These are phyloP conservation scores for Drosophila elegans DNA, from an alignment of 1,140 invertebrate species.

Conservation along the genomic window DNA sequence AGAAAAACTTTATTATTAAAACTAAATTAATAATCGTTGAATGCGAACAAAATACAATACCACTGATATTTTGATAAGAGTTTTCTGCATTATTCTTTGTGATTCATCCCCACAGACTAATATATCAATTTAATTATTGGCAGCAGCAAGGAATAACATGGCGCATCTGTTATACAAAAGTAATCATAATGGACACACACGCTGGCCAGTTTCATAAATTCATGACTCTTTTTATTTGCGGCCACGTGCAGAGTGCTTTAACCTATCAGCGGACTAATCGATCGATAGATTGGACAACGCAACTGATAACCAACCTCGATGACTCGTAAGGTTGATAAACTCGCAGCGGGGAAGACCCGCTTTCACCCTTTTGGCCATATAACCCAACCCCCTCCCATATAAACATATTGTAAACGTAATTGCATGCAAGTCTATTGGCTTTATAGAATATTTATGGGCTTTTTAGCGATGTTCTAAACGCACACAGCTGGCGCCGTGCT, in stretches of 20 bases:
- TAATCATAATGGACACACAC: conserved; percentile 44
- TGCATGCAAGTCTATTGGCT: conserved; percentile 69
- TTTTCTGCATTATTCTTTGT: not conserved
- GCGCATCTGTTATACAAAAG: conserved; percentile 38
- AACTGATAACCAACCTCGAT: conserved; percentile 59
- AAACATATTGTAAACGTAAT: conserved; percentile 68
- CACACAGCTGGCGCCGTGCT: conserved; percentile 23
- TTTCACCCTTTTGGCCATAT: conserved; percentile 8
- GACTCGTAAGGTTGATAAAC: conserved; percentile 73
- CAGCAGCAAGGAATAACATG: conserved; percentile 32
- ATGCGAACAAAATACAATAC: not conserved
- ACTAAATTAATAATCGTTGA: no score
- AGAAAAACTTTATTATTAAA: not conserved
- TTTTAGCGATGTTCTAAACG: conserved; percentile 56
- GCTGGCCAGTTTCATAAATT: conserved; percentile 13
- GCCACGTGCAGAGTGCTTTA: conserved; percentile 52
- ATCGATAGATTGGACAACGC: conserved; percentile 68
- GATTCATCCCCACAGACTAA: conserved; percentile 47
- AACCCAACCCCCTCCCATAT: not conserved
- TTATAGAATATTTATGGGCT: conserved; percentile 74
- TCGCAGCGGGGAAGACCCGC: conserved; percentile 9
- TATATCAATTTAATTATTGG: conserved; percentile 76
- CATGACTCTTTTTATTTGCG: conserved; percentile 36
- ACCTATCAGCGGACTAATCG: conserved; percentile 71
- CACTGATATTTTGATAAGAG: conserved; percentile 2